Percentiles rank a stretch among this genome's conserved stretches.
Evolutionary conservation across 2,113 vertebrate genomes (phyloP).

Genomic region (Pelecanus crispus): DNA sequence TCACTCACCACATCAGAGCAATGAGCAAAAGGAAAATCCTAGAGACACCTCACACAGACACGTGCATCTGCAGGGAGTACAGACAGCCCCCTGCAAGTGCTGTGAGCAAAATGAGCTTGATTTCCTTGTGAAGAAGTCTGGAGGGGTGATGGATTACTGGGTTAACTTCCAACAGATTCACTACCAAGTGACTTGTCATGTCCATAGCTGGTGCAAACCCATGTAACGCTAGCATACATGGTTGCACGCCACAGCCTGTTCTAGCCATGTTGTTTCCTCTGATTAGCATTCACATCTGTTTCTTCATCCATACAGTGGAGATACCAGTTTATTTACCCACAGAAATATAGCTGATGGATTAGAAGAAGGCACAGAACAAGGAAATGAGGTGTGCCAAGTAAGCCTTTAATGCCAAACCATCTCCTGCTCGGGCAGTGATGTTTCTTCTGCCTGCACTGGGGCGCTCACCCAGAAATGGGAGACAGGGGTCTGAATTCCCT

Average conservation of each 20-base stretch:
- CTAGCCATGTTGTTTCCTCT: not conserved
- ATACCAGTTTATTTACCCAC: not conserved
- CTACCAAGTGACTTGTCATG: not conserved
- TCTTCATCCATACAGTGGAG: not conserved
- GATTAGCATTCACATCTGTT: not conserved
- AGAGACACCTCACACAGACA: not conserved
- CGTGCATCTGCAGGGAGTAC: not conserved
- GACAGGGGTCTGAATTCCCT: not conserved
- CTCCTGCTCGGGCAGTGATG: not conserved
- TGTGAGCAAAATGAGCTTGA: not conserved
- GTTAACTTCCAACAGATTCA: not conserved
- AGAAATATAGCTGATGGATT: not conserved
- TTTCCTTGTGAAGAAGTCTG: not conserved
- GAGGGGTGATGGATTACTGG: not conserved
- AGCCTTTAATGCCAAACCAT: not conserved
- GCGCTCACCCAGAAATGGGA: rapidly evolving
- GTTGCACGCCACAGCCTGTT: not conserved
- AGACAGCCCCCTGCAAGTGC: not conserved
- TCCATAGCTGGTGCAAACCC: not conserved
- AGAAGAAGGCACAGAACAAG: not conserved
- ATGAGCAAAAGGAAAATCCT: not conserved
- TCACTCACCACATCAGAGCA: not conserved
- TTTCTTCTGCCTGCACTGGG: not conserved
- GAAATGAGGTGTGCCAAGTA: not conserved
- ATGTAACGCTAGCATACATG: not conserved